Conservation (phyloP, 2,888 invertebrate species). For the Chrysina gloriosa region DNA sequence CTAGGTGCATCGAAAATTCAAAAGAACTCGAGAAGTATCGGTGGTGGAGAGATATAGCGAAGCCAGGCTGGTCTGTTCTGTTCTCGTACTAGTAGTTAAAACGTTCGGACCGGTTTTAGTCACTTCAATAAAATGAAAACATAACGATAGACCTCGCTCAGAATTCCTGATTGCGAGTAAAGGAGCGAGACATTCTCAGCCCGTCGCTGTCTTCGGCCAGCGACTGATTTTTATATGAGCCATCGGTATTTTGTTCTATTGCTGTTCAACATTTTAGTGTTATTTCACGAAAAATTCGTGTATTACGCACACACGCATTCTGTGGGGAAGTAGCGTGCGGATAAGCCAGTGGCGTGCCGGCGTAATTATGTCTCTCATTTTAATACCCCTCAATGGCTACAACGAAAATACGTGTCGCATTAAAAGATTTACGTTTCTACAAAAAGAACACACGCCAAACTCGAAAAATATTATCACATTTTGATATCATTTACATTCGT, state of each 20-base stretch:
- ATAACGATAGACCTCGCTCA: conserved; percentile 30
- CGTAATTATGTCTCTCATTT: conserved; percentile 20
- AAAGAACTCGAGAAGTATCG: conserved; percentile 34
- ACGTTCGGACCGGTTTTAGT: conserved; percentile 33
- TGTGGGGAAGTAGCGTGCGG: conserved; percentile 11
- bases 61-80: conserved; percentile 14
- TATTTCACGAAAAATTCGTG: conserved; percentile 35
- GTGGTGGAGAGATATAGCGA: conserved; percentile 16
- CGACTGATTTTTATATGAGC: conserved; percentile 32
- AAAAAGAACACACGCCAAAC: conserved; percentile 2
- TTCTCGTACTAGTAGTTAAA: conserved; percentile 29
- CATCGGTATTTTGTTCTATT: conserved; percentile 27
- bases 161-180: conserved; percentile 27
- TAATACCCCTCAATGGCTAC: conserved; percentile 20
- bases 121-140: conserved; percentile 35
- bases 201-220: conserved; percentile 17
- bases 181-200: background rate
- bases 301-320: background rate
- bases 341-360: conserved; percentile 28
- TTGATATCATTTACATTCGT: background rate
- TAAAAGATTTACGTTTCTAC: conserved; percentile 16
- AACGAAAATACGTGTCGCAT: conserved; percentile 13
- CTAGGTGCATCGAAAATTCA: conserved; percentile 34
- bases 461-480: background rate
- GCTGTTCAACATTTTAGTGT: conserved; percentile 33